Conservation (phyloP, 2,888 invertebrate genomes). For the Drosophila multiciliata region DNA sequence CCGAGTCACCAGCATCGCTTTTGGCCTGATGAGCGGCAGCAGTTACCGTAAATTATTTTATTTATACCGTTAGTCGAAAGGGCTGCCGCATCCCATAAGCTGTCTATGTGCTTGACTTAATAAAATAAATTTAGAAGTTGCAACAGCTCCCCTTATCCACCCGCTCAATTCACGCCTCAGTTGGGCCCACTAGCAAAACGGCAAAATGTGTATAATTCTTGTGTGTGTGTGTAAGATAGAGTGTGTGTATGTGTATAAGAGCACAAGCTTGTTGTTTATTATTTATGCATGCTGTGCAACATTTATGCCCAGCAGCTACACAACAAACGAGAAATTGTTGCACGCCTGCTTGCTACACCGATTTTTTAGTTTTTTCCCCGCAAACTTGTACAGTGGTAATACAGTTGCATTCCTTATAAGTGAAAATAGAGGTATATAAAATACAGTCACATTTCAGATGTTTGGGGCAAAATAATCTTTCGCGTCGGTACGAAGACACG, state of each 20-base stretch:
- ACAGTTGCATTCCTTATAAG: not conserved
- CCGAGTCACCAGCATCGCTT: conserved; percentile 26
- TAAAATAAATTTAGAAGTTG: conserved; percentile 77
- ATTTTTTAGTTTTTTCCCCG: conserved; percentile 39
- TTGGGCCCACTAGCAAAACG: conserved; percentile 61
- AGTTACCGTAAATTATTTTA: conserved; percentile 79
- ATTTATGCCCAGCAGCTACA: conserved; percentile 75
- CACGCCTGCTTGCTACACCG: conserved; percentile 62
- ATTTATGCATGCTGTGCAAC: conserved; percentile 79
- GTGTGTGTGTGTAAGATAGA: conserved; percentile 18
- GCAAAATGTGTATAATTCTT: conserved; percentile 74
- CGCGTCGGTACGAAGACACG: not conserved
- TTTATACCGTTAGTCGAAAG: conserved; percentile 65
- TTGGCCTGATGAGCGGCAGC: conserved; percentile 76
- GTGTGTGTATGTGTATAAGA: conserved; percentile 13
- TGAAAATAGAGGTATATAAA: not conserved
- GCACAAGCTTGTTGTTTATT: conserved; percentile 68
- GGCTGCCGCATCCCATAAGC: conserved; percentile 48
- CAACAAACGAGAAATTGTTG: conserved; percentile 69
- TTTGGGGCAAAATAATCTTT: not conserved
- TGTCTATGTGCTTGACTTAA: conserved; percentile 79
- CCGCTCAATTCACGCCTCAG: conserved; percentile 50
- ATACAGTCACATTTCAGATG: not conserved
- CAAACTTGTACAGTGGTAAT: conserved; percentile 33
- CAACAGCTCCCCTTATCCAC: not conserved